Base-by-base conservation (phyloP, 1,140 invertebrate species). In the Rhyacophila brunnea region DNA sequence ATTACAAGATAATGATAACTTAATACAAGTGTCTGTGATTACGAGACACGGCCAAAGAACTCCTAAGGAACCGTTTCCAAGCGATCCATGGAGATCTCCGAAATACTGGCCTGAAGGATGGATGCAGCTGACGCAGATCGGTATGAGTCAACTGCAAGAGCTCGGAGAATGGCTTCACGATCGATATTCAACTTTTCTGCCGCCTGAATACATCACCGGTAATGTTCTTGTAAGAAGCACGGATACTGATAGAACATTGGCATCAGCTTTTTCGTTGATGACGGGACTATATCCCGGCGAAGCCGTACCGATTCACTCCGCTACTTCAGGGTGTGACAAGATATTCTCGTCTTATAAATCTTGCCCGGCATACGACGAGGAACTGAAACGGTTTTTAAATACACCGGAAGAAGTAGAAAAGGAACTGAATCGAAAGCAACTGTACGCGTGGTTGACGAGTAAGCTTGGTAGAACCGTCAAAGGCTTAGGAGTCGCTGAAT, bases 21-120 rank as follows among this genome's bases (percentile, higher is more conserved):
- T 67, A 6, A 1, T 62, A 3, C 62, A 67, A 45, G 60, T 65
- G 2, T 62, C 60, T 10, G 46, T 68, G 9, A 13, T 68, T 9
- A 60, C 47, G 11, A 47, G 63, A 46, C 60, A 65, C 34, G 65
- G 67, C 6, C 53, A 61, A 17, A 53, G 58, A 10, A 60, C 58
- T 5, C 67, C 67, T 7, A 42, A 23, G 44, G 9, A 23, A 1
- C 60, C 46, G 2, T 65, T 56, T 38, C 65, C 62, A 4, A 54
- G 34, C 0, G 65, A 67, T 23, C 62, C 65, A 5, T 62, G 57
- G 36, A 55, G 47, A 9, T 13, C 43, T n/a, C 19, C 34, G 0
- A n/a, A 20, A 2, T 28, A 60, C 19, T 68, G 62, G 62, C 60
- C 58, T 0, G 58, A 67, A 53, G 67, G 65, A 19, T 57, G 50